Conservation (phyloP, 2,888 invertebrate species). For the Thumatha senex region DNA sequence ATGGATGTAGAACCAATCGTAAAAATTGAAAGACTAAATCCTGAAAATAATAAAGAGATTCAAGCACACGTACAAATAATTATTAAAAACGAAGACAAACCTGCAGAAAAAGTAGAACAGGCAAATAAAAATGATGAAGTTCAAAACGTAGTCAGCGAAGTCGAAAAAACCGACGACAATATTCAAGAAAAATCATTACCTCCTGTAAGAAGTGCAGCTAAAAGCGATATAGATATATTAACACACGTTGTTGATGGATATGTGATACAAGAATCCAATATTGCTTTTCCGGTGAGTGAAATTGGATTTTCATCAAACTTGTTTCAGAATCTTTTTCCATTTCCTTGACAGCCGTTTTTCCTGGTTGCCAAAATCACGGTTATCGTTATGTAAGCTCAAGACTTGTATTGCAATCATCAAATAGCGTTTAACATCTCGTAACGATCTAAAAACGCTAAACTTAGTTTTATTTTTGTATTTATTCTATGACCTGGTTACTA, state of each 20-base stretch:
- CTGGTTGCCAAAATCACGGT: too few species aligned
- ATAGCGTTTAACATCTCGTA: too few species aligned
- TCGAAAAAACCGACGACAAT: slow-evolving; percentile 8
- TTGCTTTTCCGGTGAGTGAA: slow-evolving; percentile 72
- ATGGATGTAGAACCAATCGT: background rate
- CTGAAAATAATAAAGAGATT: background rate
- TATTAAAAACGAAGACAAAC: background rate
- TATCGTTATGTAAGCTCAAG: too few species aligned
- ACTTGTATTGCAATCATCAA: too few species aligned
- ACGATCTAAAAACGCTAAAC: too few species aligned
- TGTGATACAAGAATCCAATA: slow-evolving; percentile 75
- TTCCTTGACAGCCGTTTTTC: too few species aligned
- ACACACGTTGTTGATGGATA: slow-evolving; percentile 75
- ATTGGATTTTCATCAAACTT: too few species aligned
- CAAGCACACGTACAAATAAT: background rate
- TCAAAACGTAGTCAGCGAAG: slow-evolving; percentile 14
- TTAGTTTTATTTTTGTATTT: too few species aligned
- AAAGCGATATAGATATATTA: slow-evolving; percentile 47
- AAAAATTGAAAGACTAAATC: background rate
- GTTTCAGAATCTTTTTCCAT: too few species aligned
- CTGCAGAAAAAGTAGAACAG: background rate
- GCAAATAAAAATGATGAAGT: slow-evolving; percentile 8
- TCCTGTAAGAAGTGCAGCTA: slow-evolving; percentile 10
- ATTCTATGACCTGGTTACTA: too few species aligned
- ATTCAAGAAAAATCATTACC: background rate